A percentile compares a stretch with the other conserved stretches of the same genome.
Conservation (phyloP, 2,888 invertebrate genomes). For the Drosophila parthenogenetica region DNA sequence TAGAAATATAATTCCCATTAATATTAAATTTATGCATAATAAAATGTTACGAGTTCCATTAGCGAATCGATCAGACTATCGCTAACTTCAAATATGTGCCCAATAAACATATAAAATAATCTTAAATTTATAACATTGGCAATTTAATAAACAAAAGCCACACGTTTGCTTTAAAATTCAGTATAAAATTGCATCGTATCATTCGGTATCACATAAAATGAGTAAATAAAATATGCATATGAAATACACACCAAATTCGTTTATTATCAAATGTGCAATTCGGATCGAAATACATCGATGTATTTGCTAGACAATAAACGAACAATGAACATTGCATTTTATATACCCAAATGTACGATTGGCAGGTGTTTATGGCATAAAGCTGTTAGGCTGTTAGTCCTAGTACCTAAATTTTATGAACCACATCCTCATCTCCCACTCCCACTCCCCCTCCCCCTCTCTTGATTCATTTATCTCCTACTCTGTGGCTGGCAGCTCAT, state of each 20-base stretch:
- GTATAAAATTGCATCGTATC: slow-evolving; percentile 5
- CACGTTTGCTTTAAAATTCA: slow-evolving; percentile 30
- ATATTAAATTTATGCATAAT: neutral
- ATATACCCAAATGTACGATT: slow-evolving; percentile 20
- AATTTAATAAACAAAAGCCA: slow-evolving; percentile 19
- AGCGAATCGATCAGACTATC: neutral
- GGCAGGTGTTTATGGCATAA: slow-evolving; percentile 43
- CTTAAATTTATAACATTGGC: slow-evolving; percentile 13
- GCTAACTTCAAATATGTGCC: slow-evolving; percentile 1
- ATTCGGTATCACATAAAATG: neutral
- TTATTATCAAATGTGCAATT: slow-evolving; percentile 70
- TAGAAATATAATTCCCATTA: neutral
- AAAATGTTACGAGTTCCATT: slow-evolving; percentile 6
- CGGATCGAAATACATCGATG: slow-evolving; percentile 11
- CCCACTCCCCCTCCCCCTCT: neutral
- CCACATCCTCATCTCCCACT: neutral
- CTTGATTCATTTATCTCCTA: neutral
- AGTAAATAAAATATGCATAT: slow-evolving; percentile 67
- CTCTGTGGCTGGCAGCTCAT: slow-evolving; percentile 48
- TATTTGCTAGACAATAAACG: slow-evolving; percentile 32
- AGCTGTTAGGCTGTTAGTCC: slow-evolving; percentile 22
- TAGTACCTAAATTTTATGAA: neutral
- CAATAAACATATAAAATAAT: slow-evolving; percentile 1
- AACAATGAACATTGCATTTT: slow-evolving; percentile 36
- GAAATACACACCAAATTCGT: slow-evolving; percentile 58